phyloP scores from a whole-genome alignment of 2,797 vertebrate genomes.

The Eleutherodactylus coqui region DNA sequence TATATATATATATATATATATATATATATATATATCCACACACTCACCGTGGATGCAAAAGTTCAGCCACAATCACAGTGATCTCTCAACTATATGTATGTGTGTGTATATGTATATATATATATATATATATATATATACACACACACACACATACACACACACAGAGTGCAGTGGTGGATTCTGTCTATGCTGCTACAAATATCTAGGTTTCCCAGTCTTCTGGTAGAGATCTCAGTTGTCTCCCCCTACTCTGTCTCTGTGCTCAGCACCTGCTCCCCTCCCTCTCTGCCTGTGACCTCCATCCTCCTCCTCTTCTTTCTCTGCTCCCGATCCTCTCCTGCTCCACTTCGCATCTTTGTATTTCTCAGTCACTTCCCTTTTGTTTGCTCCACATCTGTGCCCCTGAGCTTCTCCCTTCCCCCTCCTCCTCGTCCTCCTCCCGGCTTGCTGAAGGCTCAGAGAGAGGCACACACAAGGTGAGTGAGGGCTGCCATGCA shows the following conservation, averaged over 20 bases:
- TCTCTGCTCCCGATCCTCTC: conserved; percentile 39
- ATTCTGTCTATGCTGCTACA: not conserved
- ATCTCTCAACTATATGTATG: too few relatives aligned
- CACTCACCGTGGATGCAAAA: too few relatives aligned
- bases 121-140: not conserved
- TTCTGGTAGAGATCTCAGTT: not conserved
- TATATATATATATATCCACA: too few relatives aligned
- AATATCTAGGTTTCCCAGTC: not conserved
- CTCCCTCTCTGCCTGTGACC: conserved; percentile 45
- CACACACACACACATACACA: not conserved
- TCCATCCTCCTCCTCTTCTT: conserved; percentile 63
- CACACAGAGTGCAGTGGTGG: not conserved
- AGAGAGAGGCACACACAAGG: conserved; percentile 57
- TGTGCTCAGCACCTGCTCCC: conserved; percentile 13
- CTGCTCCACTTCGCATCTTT: conserved; percentile 59
- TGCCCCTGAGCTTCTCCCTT: conserved; percentile 52
- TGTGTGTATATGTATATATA: not conserved
- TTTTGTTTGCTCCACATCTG: conserved; percentile 63
- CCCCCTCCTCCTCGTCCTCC: conserved; percentile 39
- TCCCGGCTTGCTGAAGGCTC: conserved; percentile 32
- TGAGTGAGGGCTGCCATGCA: conserved; percentile 40
- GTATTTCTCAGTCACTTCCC: conserved; percentile 59
- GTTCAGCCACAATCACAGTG: too few relatives aligned
- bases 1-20: too few relatives aligned
- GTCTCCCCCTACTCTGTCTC: not conserved